phyloP scores from a whole-genome alignment of 2,113 vertebrate species.

The Chaetura pelagica region DNA sequence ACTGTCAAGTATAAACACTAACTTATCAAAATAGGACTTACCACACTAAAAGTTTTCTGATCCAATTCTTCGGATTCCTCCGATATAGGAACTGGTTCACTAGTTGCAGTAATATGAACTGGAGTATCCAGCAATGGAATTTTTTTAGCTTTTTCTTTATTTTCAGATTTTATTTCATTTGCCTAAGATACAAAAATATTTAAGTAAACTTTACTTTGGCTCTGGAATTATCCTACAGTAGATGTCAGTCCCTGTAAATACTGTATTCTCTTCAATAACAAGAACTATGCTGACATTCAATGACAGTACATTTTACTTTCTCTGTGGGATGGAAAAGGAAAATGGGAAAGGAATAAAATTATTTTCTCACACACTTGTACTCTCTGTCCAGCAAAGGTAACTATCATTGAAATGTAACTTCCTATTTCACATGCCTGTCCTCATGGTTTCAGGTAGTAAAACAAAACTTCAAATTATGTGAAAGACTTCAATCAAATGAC shows the following conservation, averaged over 20 bases:
- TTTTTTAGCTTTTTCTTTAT: slow-evolving; percentile 88
- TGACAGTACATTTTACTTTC: background rate
- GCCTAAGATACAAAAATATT: slow-evolving; percentile 56
- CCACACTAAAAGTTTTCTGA: slow-evolving; percentile 98
- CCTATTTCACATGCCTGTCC: background rate
- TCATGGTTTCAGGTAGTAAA: background rate
- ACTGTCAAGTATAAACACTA: background rate
- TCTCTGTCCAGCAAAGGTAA: background rate
- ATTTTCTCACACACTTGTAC: background rate
- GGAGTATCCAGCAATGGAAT: slow-evolving; percentile 78
- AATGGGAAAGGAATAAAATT: background rate
- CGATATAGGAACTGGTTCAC: slow-evolving; percentile 85
- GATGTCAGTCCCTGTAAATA: background rate
- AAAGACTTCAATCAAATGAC: background rate
- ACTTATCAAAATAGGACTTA: slow-evolving; percentile 65
- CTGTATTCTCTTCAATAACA: background rate
- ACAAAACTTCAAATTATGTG: background rate
- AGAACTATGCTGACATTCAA: background rate
- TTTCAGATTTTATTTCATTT: slow-evolving; percentile 86
- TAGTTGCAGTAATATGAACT: slow-evolving; percentile 87
- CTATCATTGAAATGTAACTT: accelerated
- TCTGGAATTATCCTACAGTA: background rate
- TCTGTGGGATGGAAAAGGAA: background rate
- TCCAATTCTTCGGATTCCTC: slow-evolving; percentile 97
- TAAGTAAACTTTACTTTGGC: background rate